Evolutionary conservation across 2,888 invertebrate species (phyloP), one percentile per base, ranked within the genome.

Genomic region (Caenorhabditis virilis): DNA sequence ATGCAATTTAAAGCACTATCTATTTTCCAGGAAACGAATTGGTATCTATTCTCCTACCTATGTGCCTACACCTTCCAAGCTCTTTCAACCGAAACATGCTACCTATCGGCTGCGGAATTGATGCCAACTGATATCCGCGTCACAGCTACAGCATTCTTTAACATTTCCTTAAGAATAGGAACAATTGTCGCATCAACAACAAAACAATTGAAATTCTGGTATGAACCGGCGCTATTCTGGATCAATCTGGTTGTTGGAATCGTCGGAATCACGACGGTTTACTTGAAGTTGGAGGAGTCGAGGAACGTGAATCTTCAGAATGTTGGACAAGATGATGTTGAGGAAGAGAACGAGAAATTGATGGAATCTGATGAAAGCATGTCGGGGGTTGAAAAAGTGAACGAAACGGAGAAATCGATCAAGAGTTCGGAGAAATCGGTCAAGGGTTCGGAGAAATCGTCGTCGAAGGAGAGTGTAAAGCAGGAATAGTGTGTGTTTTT

Each of bases 101-200:
- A 64, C 26, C 20, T 64, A 1, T 58, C 54, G 7, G 46, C 57
- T 0, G 63, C 63, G 7, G 63, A 64, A 25, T 26, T 64, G 13
- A 58, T 64, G 0, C 63, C 63, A 15, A 64, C 63, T 20, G 63
- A 64, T 38, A 54, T 64, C 5, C 52, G 62, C 22, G 48, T 48
- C 26, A 62, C 62, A 22, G 62, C 51, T 18, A 55, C 52, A 20
- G 62, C 62, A 2, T 43, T 56, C 22, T 53, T 50, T 4, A 62
- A 62, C 39, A 62, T 62, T 20, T 42, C 42, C 11, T n/a, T 62
- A n/a, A 35, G 48, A 26, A 11, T 56, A 22, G 62, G 62, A 18
- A 57, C 56, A 4, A 52, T 62, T 42, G 7, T 56, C 16, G 62
- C 62, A 0, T 56, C 62, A n/a, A 13, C 49, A 13, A 62, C 62